Evolutionary conservation across 2,797 vertebrate genomes (phyloP).

Genomic region (Morelia viridis): DNA sequence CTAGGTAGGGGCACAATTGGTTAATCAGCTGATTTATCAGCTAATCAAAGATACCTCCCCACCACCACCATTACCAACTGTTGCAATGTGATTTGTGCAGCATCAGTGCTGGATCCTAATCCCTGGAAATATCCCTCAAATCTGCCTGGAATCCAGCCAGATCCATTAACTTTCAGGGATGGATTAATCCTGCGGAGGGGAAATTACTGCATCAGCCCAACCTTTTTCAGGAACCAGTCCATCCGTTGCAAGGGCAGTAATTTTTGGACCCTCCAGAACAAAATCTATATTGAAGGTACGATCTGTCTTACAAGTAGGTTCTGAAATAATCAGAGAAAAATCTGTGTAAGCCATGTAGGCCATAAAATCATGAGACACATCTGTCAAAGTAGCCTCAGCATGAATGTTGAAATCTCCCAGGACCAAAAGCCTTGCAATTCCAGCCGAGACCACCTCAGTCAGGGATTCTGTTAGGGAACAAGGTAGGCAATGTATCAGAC

Average conservation of each 20-base stretch:
- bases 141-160: neutral
- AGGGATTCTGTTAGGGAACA: too few species aligned
- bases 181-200: neutral
- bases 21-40: too few species aligned
- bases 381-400: neutral
- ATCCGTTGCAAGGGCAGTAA: neutral
- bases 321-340: neutral
- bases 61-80: neutral
- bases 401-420: neutral
- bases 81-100: neutral
- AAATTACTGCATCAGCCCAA: neutral
- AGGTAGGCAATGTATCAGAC: too few species aligned
- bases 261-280: neutral
- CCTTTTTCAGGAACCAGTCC: neutral
- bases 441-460: too few species aligned
- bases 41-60: too few species aligned
- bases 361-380: neutral
- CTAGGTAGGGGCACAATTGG: too few species aligned
- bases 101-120: neutral
- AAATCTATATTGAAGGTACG: neutral
- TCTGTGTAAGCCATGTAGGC: neutral
- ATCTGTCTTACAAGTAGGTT: neutral
- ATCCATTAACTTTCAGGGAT: neutral
- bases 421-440: too few species aligned
- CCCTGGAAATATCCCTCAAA: neutral